These are phyloP conservation scores for Lasius platythorax DNA, from an alignment of 2,888 invertebrate genomes.

Conservation along the genomic window DNA sequence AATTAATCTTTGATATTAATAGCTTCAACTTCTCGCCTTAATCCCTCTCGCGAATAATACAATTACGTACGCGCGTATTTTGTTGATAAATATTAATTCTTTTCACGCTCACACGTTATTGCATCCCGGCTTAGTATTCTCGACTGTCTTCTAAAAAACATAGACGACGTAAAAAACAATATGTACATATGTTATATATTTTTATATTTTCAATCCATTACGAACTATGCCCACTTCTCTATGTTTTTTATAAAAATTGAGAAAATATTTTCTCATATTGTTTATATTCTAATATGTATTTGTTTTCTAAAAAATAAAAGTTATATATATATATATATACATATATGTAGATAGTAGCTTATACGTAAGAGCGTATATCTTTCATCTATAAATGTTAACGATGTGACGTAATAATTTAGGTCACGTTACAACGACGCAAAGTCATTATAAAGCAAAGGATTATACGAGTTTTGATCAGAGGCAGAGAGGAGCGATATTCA, in stretches of 20 bases:
- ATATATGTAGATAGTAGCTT: neutral
- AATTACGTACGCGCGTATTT: neutral
- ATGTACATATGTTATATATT: neutral
- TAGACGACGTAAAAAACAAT: slow-evolving; percentile 10
- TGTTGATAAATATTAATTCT: neutral
- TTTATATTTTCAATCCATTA: slow-evolving; percentile 2
- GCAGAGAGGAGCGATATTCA: neutral
- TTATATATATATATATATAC: neutral
- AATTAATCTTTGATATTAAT: slow-evolving; percentile 35
- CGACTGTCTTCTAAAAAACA: slow-evolving; percentile 2
- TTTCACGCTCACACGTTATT: neutral
- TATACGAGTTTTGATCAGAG: neutral
- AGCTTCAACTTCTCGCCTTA: neutral
- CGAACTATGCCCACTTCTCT: neutral
- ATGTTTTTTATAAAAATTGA: slow-evolving; percentile 17
- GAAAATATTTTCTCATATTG: neutral
- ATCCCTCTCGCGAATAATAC: neutral
- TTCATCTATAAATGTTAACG: neutral
- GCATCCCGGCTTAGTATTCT: neutral
- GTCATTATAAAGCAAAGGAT: neutral
- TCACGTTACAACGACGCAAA: neutral
- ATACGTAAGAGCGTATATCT: neutral
- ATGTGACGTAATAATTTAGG: neutral
- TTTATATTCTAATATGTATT: neutral
- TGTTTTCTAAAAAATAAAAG: neutral